phyloP scores from a whole-genome alignment of 2,888 invertebrate genomes.

The Macrophya alboannulata region DNA sequence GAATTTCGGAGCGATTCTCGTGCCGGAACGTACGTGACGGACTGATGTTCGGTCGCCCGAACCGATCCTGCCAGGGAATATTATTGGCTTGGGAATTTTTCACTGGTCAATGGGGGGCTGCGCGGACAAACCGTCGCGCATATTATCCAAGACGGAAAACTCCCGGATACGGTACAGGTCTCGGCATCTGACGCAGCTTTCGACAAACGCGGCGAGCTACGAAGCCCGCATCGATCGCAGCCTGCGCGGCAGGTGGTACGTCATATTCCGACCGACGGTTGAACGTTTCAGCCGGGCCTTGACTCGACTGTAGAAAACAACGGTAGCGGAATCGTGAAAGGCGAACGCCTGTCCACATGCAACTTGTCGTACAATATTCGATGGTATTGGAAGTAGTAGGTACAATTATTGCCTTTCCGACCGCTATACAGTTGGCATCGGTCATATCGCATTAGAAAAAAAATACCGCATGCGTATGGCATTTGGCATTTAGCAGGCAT shows the following conservation, averaged over 20 bases:
- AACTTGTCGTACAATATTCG: not conserved
- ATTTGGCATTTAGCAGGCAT: not conserved
- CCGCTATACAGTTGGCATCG: not conserved
- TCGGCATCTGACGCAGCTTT: constrained; percentile 72
- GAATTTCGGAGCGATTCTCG: constrained; percentile 49
- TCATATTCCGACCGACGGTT: constrained; percentile 17
- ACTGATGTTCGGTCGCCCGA: constrained; percentile 65
- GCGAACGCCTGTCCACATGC: not conserved
- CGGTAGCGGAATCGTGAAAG: not conserved
- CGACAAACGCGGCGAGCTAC: not conserved
- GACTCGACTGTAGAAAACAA: constrained; percentile 7
- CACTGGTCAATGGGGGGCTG: constrained; percentile 77
- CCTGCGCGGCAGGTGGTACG: constrained; percentile 26
- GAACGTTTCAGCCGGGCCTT: not conserved
- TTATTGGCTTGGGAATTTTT: constrained; percentile 69
- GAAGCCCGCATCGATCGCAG: not conserved
- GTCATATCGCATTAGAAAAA: not conserved
- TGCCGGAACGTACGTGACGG: constrained; percentile 48
- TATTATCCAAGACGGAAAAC: constrained; percentile 62
- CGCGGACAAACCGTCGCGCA: constrained; percentile 75
- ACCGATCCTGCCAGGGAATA: constrained; percentile 75
- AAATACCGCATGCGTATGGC: not conserved
- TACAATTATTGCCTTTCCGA: not conserved
- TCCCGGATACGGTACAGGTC: constrained; percentile 68
- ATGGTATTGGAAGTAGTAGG: not conserved